phyloP scores from a whole-genome alignment of 2,888 invertebrate species.

The Ophion obscuratus region DNA sequence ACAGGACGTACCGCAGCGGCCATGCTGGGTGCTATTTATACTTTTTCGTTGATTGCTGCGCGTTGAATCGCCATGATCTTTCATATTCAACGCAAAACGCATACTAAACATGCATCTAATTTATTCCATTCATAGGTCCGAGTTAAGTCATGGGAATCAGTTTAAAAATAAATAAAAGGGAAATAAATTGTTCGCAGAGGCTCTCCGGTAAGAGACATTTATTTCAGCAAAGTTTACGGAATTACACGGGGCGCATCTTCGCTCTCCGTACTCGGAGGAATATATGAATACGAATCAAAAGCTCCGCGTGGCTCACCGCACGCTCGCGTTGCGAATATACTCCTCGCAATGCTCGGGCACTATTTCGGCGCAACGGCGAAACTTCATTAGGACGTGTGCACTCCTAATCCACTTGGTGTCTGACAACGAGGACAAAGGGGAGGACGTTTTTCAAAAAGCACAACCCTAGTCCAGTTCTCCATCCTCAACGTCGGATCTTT shows the following conservation, averaged over 20 bases:
- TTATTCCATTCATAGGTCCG: neutral
- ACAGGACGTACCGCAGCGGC: too few species aligned
- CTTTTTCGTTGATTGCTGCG: neutral
- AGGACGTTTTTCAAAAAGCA: neutral
- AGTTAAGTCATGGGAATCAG: neutral
- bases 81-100: neutral
- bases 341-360: neutral
- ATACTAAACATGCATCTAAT: neutral
- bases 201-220: neutral
- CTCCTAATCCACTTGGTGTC: neutral
- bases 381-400: neutral
- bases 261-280: neutral
- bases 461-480: neutral
- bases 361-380: neutral
- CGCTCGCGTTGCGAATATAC: neutral
- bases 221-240: neutral
- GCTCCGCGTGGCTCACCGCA: neutral
- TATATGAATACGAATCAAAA: constrained; percentile 9
- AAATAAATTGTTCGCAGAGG: neutral
- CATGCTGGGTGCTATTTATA: too few species aligned
- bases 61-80: neutral
- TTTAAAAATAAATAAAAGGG: neutral
- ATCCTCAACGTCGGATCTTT: neutral
- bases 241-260: neutral
- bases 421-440: neutral